phyloP scores from a whole-genome alignment of 2,797 vertebrate species.

The Hybognathus amarus region DNA sequence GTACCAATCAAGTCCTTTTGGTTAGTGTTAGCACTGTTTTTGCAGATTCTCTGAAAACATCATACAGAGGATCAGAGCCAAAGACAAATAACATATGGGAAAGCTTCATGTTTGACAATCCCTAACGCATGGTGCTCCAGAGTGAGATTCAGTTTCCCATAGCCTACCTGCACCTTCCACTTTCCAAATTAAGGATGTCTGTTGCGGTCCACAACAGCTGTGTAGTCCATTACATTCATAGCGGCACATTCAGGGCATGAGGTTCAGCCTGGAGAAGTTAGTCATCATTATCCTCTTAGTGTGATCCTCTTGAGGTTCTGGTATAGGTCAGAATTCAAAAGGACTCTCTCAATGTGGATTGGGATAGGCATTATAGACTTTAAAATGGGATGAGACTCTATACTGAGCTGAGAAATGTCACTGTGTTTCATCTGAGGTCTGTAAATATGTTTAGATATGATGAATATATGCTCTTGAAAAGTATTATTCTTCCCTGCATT shows the following conservation, averaged over 20 bases:
- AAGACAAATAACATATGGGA: neutral
- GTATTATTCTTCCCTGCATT: constrained; percentile 59
- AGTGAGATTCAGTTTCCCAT: constrained; percentile 3
- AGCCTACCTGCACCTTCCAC: constrained; percentile 17
- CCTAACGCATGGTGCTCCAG: neutral
- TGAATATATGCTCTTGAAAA: constrained; percentile 59
- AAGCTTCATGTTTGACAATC: neutral
- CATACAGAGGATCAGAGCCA: neutral
- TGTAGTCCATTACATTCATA: constrained; percentile 23
- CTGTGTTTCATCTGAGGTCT: constrained; percentile 31
- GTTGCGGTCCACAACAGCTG: constrained; percentile 25
- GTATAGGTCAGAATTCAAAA: constrained; percentile 34
- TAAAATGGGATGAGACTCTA: constrained; percentile 38
- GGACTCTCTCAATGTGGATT: constrained; percentile 46
- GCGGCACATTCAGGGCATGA: constrained; percentile 16
- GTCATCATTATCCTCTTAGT: constrained; percentile 39
- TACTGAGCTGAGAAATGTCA: constrained; percentile 38
- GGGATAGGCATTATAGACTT: constrained; percentile 32
- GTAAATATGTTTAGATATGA: constrained; percentile 43
- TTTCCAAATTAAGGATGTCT: constrained; percentile 1
- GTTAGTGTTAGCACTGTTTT: neutral
- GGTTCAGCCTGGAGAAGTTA: constrained; percentile 35
- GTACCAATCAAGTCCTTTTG: neutral
- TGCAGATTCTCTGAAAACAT: constrained; percentile 2
- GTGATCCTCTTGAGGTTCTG: constrained; percentile 38